Base-by-base conservation (phyloP, 2,888 invertebrate genomes). In the Poecilobothrus nobilitatus region DNA sequence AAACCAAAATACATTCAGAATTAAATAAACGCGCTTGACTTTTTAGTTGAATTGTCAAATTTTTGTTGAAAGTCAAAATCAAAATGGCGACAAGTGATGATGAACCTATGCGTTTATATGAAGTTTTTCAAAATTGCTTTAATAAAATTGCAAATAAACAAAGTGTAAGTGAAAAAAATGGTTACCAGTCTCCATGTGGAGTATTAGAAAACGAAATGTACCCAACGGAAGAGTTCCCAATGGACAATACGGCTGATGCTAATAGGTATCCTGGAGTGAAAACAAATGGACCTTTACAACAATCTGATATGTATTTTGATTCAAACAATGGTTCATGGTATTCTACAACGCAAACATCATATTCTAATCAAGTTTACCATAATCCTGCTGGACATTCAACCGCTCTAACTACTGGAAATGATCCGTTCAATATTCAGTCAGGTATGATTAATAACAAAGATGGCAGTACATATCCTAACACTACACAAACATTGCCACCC, bases 91-190 rank as follows among this genome's bases (percentile, higher is more conserved):
- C 94, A 86, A 82, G 93, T 89, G 95, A 95, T 87, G 95, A 95
- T 88, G 95, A 95, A 86, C 94, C 94, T 84, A 93, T 95, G 93
- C 94, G 94, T 89, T 91, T 95, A 86, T 95, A 95, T 87, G 94
- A 95, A 89, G 95, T 95, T 86, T 95, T 95, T 89, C 95, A 95
- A 86, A 95, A 94, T 87, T 95, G 95, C 89, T 95, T 95, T 85
- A 95, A 95, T 88, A 95, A 95, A 89, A 95, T 95, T 85, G 94
- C 95, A 81, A 94, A 94, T 86, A 94, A 94, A 87, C 94, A 94
- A 85, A 89, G 92, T 84, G 92, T 82, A 80, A 53, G 81, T 87
- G 88, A 92, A 83, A 91, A 91, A 84, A 84, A 89, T 73, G 89
- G 91, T 76, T 93, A 91, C 85, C 92, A 92, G 83, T 91, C 92